Percentiles rank a stretch among this genome's conserved stretches.
Conservation (phyloP, 2,113 vertebrate genomes). For the Apteryx mantelli region DNA sequence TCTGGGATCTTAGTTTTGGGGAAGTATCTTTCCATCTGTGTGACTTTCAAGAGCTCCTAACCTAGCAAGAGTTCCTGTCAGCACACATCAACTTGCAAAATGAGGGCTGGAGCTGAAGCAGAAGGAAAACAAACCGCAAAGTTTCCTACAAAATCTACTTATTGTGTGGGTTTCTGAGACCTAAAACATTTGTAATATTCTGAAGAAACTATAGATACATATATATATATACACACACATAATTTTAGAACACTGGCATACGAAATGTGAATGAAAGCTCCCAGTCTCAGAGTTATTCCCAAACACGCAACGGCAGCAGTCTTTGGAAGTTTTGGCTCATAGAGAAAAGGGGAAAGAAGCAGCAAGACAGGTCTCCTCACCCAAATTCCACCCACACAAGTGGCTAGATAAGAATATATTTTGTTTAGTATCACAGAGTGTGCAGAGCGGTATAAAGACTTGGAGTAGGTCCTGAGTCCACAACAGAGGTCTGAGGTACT, state of each 20-base stretch:
- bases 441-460: not conserved
- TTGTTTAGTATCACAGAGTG: not conserved
- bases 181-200: not conserved
- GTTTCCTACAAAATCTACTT: not conserved
- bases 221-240: not conserved
- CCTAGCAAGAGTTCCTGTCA: not conserved
- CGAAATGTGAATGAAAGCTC: not conserved
- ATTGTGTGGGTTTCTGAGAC: not conserved
- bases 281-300: not conserved
- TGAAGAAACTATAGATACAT: not conserved
- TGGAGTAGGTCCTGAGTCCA: not conserved
- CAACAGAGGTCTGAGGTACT: not conserved
- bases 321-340: not conserved
- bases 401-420: accelerated
- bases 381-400: not conserved
- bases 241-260: not conserved
- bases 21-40: not conserved
- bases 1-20: not conserved
- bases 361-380: not conserved
- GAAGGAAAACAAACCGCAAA: not conserved
- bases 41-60: not conserved
- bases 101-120: not conserved
- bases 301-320: accelerated
- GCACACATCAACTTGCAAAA: not conserved
- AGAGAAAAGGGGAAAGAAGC: not conserved